Percentiles rank a stretch among this genome's conserved stretches.
phyloP scores from a whole-genome alignment of 2,888 invertebrate genomes.

The Habrosyne pyritoides region DNA sequence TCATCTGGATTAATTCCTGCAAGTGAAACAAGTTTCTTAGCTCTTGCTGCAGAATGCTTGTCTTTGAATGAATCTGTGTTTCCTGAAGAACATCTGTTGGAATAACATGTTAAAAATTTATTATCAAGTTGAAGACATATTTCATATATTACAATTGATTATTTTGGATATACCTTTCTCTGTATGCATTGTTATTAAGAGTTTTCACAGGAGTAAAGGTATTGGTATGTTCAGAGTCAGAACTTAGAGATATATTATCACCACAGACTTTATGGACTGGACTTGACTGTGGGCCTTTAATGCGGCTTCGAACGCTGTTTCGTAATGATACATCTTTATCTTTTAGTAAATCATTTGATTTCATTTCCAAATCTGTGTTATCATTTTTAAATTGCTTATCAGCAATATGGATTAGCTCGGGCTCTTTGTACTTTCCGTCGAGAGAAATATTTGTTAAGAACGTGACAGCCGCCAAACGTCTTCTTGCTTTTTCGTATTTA shows the following conservation, averaged over 20 bases:
- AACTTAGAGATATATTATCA: constrained; percentile 86
- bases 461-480: constrained; percentile 95
- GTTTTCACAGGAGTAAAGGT: constrained; percentile 87
- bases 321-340: constrained; percentile 49
- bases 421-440: constrained; percentile 93
- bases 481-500: constrained; percentile 87
- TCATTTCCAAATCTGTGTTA: constrained; percentile 47
- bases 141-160: constrained; percentile 10
- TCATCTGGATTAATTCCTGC: constrained; percentile 85
- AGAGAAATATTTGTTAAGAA: constrained; percentile 98
- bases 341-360: constrained; percentile 46
- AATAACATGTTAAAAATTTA: constrained; percentile 7
- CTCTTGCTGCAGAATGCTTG: constrained; percentile 55
- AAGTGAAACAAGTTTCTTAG: constrained; percentile 69
- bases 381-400: constrained; percentile 54
- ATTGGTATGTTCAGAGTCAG: constrained; percentile 88
- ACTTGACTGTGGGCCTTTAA: constrained; percentile 62
- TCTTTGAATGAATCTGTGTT: constrained; percentile 70
- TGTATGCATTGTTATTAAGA: constrained; percentile 65
- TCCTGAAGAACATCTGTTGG: constrained; percentile 66
- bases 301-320: constrained; percentile 61
- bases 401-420: constrained; percentile 65
- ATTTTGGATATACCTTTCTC: constrained; percentile 82
- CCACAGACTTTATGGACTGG: constrained; percentile 55
- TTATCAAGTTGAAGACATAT: background rate